Conservation (phyloP, 53 echinoderm and acorn worm species). For the Arbacia lixula region DNA sequence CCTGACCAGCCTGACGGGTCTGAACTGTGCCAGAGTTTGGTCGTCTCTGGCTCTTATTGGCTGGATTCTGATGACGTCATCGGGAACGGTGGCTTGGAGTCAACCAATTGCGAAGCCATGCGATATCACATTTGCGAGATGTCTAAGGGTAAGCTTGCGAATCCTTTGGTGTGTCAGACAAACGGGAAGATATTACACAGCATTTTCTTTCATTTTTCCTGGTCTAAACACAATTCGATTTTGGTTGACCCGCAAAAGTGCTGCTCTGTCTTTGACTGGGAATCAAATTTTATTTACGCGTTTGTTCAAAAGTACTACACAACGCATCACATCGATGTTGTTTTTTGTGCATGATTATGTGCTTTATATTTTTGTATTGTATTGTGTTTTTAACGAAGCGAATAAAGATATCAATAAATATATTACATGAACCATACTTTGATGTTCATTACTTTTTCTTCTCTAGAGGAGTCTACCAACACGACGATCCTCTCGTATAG, state of each 20-base stretch:
- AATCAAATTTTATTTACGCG: too few species aligned
- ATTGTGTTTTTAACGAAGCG: too few species aligned
- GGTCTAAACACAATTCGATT: too few species aligned
- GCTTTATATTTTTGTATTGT: too few species aligned
- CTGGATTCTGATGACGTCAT: neutral
- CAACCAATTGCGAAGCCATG: neutral
- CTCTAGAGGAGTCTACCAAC: neutral
- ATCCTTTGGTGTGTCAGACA: too few species aligned
- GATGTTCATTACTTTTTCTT: neutral
- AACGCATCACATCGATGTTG: too few species aligned
- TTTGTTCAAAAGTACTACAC: too few species aligned
- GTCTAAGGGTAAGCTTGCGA: neutral
- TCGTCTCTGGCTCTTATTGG: constrained; percentile 34
- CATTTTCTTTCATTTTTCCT: neutral
- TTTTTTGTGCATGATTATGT: too few species aligned
- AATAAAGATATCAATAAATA: neutral
- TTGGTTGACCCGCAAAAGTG: too few species aligned
- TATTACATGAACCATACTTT: neutral
- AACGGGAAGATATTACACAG: neutral
- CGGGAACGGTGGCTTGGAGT: constrained; percentile 3
- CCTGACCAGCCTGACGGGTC: constrained; percentile 7
- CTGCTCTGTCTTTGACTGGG: too few species aligned
- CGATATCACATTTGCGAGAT: constrained; percentile 21
- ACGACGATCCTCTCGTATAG: neutral
- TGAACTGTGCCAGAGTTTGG: neutral